Evolutionary conservation across 2,888 invertebrate genomes (phyloP).

Genomic region (Scelioninae gen. 1): DNA sequence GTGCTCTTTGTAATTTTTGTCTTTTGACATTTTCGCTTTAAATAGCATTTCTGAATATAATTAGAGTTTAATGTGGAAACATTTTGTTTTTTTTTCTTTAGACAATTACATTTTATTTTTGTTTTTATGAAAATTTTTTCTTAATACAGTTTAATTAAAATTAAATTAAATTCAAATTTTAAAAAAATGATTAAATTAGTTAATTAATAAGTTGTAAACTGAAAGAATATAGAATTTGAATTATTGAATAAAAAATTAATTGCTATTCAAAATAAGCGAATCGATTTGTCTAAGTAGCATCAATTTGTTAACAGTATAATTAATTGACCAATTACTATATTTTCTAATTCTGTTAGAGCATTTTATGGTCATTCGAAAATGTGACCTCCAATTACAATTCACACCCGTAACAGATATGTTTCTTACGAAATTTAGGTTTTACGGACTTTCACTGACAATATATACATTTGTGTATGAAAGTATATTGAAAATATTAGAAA

Average conservation of each 20-base stretch:
- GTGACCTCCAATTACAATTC: slow-evolving; percentile 56
- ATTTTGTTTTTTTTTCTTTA: no score
- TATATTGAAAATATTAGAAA: slow-evolving; percentile 13
- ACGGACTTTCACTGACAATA: slow-evolving; percentile 41
- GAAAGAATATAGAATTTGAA: background rate
- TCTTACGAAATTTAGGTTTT: slow-evolving; percentile 47
- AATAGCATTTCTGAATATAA: background rate
- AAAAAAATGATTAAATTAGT: no score
- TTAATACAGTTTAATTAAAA: no score
- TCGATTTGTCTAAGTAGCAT: no score
- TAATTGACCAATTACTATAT: slow-evolving; percentile 3
- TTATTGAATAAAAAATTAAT: no score
- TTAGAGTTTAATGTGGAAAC: background rate
- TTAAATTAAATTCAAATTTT: no score
- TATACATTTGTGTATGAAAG: background rate
- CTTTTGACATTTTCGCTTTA: slow-evolving; percentile 1
- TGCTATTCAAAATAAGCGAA: no score
- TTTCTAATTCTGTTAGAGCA: slow-evolving; percentile 28
- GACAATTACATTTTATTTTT: no score
- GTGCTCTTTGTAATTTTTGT: slow-evolving; percentile 2
- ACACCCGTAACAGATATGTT: slow-evolving; percentile 26
- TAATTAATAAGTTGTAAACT: no score
- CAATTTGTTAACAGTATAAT: no score
- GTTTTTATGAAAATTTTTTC: background rate
- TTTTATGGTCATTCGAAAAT: slow-evolving; percentile 30